Base-by-base conservation (phyloP, 2,888 invertebrate species). In the Biston betularia region DNA sequence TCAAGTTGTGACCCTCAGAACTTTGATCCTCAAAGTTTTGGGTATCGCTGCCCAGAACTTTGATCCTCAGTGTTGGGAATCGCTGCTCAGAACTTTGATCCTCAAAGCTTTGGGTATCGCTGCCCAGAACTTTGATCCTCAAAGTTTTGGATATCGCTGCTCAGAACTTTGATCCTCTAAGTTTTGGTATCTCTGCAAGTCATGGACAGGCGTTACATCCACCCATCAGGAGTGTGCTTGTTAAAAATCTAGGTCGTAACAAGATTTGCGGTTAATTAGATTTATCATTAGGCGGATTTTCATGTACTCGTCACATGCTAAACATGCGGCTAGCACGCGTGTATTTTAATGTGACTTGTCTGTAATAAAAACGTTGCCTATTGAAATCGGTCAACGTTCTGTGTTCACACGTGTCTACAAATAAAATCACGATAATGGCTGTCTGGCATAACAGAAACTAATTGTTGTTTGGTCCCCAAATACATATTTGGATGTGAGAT, bases 401-500 rank as follows among this genome's bases (percentile, higher is more conserved):
- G 12, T 24, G 6, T 9, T 24, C 35, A n/a, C 34, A 50, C 50
- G 49, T 44, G 59, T 44, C 24, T n/a, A 34, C n/a, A 34, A 46
- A 54, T 45, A 63, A 12, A 54, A 54, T 54, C 33, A 40, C 53
- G 53, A 6, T 40, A 53, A 53, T 40, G 38, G 40, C 15, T 40
- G 53, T 40, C 53, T 53, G 53, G 40, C 24, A 44, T 24, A 15
- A 53, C 40, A 1, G 0, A 40, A 40, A 44, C 24, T 7, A 24
- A 42, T 0, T 42, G 33, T 54, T 24, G 24, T 54, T 54, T 54
- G 33, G 42, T 54, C 54, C 15, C 7, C 53, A 53, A 33, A 33
- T 57, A 50, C 50, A 56, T 56, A 52, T 50, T 52, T 60, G 40
- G 46, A 61, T 24, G 15, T 54, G 53, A 46, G 53, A 54, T 61